Conservation (phyloP, 2,888 invertebrate genomes). For the Diabrotica balteata region DNA sequence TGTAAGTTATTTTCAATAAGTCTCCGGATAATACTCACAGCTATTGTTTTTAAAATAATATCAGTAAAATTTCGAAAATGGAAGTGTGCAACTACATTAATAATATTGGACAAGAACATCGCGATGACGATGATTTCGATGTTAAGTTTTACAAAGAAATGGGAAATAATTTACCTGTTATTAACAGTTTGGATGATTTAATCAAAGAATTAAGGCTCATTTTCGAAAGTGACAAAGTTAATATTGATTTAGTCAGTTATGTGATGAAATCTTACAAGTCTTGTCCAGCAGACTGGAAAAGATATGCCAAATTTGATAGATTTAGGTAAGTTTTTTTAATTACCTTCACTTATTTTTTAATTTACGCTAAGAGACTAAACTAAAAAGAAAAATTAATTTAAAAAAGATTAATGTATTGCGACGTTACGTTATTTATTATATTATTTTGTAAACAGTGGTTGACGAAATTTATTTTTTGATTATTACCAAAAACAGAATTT, state of each 20-base stretch:
- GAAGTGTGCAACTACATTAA: slow-evolving; percentile 28
- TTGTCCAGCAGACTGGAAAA: slow-evolving; percentile 89
- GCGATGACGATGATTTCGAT: slow-evolving; percentile 41
- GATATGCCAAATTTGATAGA: slow-evolving; percentile 93
- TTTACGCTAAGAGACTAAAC: not conserved
- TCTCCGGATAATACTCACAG: not conserved
- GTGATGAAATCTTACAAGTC: slow-evolving; percentile 84
- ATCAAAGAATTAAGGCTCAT: slow-evolving; percentile 75
- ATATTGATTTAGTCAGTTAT: slow-evolving; percentile 88
- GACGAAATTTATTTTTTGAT: too few relatives aligned
- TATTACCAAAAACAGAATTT: too few relatives aligned
- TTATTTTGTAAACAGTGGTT: too few relatives aligned
- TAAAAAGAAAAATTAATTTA: too few relatives aligned
- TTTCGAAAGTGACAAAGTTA: slow-evolving; percentile 82
- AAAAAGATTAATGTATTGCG: too few relatives aligned
- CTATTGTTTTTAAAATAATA: not conserved
- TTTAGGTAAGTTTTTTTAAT: slow-evolving; percentile 69
- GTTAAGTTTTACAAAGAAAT: slow-evolving; percentile 49
- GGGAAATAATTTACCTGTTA: slow-evolving; percentile 49
- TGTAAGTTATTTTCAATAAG: slow-evolving; percentile 9
- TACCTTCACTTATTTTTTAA: too few relatives aligned
- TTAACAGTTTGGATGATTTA: slow-evolving; percentile 67
- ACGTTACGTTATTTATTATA: too few relatives aligned
- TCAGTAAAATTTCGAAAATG: slow-evolving; percentile 23
- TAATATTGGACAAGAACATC: slow-evolving; percentile 24